Evolutionary conservation across 2,797 vertebrate genomes (phyloP).

Genomic region (Lithobates sylvaticus): DNA sequence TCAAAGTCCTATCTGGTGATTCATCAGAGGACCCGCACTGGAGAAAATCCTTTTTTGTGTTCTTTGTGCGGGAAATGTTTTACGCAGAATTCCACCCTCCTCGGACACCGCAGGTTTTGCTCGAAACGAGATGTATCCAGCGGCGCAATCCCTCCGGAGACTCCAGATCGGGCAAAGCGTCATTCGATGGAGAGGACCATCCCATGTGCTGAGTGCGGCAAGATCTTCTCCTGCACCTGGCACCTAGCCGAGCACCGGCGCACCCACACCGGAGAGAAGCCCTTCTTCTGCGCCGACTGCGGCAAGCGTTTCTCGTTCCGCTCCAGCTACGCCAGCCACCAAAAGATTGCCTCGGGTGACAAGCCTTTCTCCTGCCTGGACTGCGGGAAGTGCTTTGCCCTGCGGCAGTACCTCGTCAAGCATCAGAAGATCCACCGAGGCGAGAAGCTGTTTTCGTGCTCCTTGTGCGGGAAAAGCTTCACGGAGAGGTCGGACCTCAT

Average conservation of each 20-base stretch:
- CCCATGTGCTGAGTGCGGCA: too few species aligned
- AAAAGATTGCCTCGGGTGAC: not conserved
- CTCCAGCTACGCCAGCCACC: not conserved
- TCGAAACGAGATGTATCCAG: too few species aligned
- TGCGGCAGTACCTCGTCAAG: not conserved
- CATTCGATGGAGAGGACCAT: too few species aligned
- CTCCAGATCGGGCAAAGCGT: too few species aligned
- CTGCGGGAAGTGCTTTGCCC: not conserved
- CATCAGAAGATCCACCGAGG: constrained; percentile 21
- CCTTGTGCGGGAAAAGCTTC: constrained; percentile 7
- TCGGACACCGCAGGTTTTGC: too few species aligned
- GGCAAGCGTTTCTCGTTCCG: not conserved
- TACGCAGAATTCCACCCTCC: not conserved
- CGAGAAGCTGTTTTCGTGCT: not conserved
- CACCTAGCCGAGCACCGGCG: not conserved
- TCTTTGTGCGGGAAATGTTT: not conserved
- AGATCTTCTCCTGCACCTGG: too few species aligned
- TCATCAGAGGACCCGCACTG: not conserved
- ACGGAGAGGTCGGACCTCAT: constrained; percentile 4
- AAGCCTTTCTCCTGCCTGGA: not conserved
- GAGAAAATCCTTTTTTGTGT: not conserved
- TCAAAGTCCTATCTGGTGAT: not conserved
- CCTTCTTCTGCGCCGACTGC: not conserved
- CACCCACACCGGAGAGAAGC: not conserved
- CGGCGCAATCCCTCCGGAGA: too few species aligned